Evolutionary conservation across 2,113 vertebrate genomes (phyloP).

Genomic region (Australoheros scitulus): DNA sequence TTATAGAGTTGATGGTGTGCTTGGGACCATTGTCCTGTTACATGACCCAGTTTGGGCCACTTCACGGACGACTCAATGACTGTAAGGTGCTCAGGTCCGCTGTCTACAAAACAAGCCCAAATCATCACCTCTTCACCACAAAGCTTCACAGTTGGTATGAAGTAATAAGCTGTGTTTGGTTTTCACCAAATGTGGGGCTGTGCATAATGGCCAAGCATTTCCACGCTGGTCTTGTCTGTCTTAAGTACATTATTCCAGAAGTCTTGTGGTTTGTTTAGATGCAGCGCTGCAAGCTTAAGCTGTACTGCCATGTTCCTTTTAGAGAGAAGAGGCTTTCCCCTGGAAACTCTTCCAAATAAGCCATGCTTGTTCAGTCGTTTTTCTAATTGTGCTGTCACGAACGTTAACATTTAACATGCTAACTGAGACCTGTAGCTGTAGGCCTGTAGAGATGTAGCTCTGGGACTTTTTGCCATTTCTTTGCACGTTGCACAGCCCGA

Average conservation of each 20-base stretch:
- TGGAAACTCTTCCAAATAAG: neutral
- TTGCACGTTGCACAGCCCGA: fast-evolving
- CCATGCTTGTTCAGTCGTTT: neutral
- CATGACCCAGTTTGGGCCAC: neutral
- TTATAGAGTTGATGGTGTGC: fast-evolving
- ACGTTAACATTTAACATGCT: neutral
- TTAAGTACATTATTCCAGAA: neutral
- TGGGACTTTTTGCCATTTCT: fast-evolving
- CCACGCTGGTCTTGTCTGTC: neutral
- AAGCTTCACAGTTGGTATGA: neutral
- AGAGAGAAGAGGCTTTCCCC: neutral
- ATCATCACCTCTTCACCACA: neutral
- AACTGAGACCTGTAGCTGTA: neutral
- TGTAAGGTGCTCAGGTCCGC: too few species aligned
- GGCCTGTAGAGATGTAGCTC: neutral
- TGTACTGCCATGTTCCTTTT: neutral
- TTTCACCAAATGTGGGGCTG: neutral
- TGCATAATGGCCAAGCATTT: neutral
- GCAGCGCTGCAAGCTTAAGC: neutral
- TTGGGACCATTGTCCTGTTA: neutral
- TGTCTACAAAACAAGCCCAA: too few species aligned
- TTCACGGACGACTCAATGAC: too few species aligned
- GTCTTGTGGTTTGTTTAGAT: neutral
- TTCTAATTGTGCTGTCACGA: neutral
- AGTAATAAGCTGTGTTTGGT: too few species aligned